These are phyloP conservation scores for Setophaga petechia DNA, from an alignment of 2,113 vertebrate species.

Conservation along the genomic window DNA sequence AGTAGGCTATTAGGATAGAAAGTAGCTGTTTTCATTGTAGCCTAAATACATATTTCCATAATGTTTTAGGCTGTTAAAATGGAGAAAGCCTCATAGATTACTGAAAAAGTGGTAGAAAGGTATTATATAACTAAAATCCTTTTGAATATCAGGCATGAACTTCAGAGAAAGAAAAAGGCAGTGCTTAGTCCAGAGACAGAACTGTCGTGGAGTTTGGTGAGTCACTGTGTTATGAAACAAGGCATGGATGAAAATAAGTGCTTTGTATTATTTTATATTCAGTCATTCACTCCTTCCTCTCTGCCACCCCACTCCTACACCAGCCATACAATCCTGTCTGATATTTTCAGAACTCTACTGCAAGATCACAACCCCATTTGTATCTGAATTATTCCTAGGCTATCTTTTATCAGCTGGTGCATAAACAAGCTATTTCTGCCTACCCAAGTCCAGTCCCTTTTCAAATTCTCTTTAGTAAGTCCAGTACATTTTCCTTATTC, in stretches of 20 bases:
- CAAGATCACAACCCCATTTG: neutral
- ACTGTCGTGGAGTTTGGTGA: neutral
- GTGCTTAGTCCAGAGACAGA: neutral
- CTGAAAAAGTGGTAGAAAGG: neutral
- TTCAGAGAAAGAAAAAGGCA: neutral
- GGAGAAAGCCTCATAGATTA: neutral
- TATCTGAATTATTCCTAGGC: neutral
- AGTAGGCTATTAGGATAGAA: neutral
- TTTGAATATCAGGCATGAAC: neutral
- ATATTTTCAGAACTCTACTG: neutral
- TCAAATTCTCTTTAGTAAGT: neutral
- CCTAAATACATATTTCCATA: neutral
- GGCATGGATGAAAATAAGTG: neutral
- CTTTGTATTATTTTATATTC: neutral
- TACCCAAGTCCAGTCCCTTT: neutral
- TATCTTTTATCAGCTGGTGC: neutral
- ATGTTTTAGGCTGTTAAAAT: neutral
- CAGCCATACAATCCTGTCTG: neutral
- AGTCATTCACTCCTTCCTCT: neutral
- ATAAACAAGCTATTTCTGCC: neutral
- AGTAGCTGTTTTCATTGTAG: neutral
- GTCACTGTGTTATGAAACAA: neutral
- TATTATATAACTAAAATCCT: neutral
- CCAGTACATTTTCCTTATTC: neutral
- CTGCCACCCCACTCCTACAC: neutral